These are phyloP conservation scores for Ennomos quercinarius DNA, from an alignment of 2,888 invertebrate species.

Conservation along the genomic window DNA sequence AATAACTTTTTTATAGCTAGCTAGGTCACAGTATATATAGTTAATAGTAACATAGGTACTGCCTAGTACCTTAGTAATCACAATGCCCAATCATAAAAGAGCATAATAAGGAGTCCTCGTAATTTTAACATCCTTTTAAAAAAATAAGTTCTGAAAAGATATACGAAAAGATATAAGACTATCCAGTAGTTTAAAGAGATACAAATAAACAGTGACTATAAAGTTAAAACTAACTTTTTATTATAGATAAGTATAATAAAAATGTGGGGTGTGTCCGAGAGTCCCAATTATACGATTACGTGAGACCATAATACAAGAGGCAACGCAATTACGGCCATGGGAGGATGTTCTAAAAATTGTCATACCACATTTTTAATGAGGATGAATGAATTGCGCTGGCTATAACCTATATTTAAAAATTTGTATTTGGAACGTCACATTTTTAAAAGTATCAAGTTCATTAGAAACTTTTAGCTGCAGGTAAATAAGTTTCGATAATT, in stretches of 20 bases:
- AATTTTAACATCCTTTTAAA: too few species aligned
- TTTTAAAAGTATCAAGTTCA: constrained; percentile 21
- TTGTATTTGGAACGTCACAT: constrained; percentile 52
- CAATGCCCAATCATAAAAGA: too few species aligned
- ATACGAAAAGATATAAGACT: too few species aligned
- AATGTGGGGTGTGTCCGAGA: constrained; percentile 40
- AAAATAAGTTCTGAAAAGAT: too few species aligned
- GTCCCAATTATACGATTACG: constrained; percentile 50
- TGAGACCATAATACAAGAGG: constrained; percentile 52
- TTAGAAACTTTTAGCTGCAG: constrained; percentile 11
- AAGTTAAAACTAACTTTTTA: constrained; percentile 16
- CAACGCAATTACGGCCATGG: constrained; percentile 65
- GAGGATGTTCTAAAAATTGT: constrained; percentile 77
- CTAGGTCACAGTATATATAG: too few species aligned
- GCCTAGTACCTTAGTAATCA: too few species aligned
- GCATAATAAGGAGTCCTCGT: too few species aligned
- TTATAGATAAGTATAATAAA: constrained; percentile 28
- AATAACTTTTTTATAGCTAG: too few species aligned
- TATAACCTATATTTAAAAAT: constrained; percentile 52
- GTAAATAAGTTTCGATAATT: constrained; percentile 2
- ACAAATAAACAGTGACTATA: too few species aligned
- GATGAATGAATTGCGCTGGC: constrained; percentile 73
- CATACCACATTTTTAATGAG: constrained; percentile 75
- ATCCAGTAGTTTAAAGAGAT: too few species aligned
- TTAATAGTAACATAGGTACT: too few species aligned